These are phyloP conservation scores for Lepus europaeus DNA, from an alignment of 2,113 vertebrate genomes.

Conservation along the genomic window DNA sequence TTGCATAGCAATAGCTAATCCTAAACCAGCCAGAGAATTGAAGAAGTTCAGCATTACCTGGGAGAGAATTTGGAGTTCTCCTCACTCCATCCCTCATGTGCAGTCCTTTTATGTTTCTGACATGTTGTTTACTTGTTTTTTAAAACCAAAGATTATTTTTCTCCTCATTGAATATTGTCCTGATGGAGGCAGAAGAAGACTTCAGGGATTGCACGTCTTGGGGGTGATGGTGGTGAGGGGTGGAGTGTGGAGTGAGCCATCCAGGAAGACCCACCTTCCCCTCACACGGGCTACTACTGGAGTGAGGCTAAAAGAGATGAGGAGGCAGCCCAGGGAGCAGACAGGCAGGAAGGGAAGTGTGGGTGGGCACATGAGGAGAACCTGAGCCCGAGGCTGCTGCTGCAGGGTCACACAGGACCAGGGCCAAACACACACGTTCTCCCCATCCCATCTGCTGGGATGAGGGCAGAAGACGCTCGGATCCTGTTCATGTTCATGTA, in stretches of 20 bases:
- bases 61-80: neutral
- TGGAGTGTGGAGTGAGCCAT: neutral
- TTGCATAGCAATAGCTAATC: neutral
- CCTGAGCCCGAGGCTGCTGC: too few relatives aligned
- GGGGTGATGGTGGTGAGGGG: neutral
- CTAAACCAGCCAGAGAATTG: neutral
- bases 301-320: too few relatives aligned
- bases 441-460: neutral
- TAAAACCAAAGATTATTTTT: neutral
- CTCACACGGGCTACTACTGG: neutral
- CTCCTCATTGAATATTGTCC: neutral
- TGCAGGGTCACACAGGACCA: neutral
- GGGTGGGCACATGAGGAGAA: neutral
- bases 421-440: too few relatives aligned
- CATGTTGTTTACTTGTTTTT: neutral
- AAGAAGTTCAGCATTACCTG: neutral
- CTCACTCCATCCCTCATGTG: neutral
- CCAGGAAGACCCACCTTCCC: neutral
- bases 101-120: neutral
- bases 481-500: neutral
- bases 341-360: neutral
- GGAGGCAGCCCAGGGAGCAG: neutral
- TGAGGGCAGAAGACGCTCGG: neutral
- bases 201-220: constrained; percentile 37
- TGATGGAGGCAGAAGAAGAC: neutral